phyloP scores from a whole-genome alignment of 2,797 vertebrate species.

The Eurystomus glaucurus region DNA sequence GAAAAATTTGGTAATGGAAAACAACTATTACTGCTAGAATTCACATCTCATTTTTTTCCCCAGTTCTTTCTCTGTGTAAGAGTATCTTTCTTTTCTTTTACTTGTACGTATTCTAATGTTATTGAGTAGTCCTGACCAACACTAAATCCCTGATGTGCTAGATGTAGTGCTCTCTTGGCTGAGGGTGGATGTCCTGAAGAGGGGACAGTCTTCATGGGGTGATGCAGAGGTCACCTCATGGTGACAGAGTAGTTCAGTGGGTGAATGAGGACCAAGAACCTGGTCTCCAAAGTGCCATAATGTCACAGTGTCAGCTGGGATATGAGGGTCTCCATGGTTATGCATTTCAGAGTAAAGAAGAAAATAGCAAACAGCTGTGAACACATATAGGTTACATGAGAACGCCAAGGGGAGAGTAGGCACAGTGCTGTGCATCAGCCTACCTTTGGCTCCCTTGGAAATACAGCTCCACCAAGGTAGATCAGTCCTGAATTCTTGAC shows the following conservation, averaged over 20 bases:
- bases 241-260: background rate
- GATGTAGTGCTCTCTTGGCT: background rate
- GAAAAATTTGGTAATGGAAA: background rate
- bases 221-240: accelerated
- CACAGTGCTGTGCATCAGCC: background rate
- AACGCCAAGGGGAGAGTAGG: background rate
- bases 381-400: background rate
- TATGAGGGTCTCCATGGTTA: background rate
- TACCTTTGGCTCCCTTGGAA: background rate
- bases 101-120: background rate
- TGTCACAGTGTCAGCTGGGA: background rate
- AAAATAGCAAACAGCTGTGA: background rate
- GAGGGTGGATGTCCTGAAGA: background rate
- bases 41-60: background rate
- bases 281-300: background rate
- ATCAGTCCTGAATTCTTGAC: background rate
- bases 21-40: background rate
- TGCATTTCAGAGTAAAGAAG: background rate
- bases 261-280: background rate
- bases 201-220: background rate
- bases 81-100: background rate
- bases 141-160: background rate
- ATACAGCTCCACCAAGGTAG: background rate
- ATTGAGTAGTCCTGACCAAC: background rate
- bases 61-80: background rate